phyloP scores from a whole-genome alignment of 2,888 invertebrate species.

The Platycnemis pennipes region DNA sequence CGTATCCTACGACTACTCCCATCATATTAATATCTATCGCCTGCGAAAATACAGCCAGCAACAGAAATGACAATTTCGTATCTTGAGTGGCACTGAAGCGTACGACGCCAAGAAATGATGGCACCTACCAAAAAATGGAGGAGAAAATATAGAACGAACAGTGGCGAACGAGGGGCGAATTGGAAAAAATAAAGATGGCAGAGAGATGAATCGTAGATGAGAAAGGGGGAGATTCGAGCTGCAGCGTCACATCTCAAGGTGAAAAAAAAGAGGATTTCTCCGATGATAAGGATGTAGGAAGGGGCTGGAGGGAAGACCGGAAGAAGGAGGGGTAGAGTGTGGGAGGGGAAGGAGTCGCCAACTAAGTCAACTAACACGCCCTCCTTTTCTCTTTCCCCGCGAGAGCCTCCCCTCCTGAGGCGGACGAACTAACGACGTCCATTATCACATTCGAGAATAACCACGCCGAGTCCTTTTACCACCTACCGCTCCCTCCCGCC shows the following conservation, averaged over 20 bases:
- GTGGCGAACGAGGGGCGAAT: neutral
- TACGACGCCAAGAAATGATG: neutral
- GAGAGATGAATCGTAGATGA: neutral
- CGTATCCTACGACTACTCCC: too few relatives aligned
- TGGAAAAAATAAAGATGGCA: neutral
- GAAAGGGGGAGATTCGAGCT: neutral
- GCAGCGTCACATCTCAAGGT: neutral
- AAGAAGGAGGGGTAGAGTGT: slow-evolving; percentile 35
- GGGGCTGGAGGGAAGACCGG: neutral
- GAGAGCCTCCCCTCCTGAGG: neutral
- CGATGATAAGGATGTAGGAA: neutral
- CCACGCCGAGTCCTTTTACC: slow-evolving; percentile 53
- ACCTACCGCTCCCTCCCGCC: neutral
- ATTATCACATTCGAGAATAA: slow-evolving; percentile 64
- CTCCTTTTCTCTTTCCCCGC: slow-evolving; percentile 10
- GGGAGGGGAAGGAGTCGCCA: slow-evolving; percentile 51
- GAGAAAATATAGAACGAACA: too few relatives aligned
- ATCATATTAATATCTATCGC: too few relatives aligned
- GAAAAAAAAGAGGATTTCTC: neutral
- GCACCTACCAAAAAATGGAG: too few relatives aligned
- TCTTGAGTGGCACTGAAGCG: neutral
- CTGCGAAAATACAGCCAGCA: neutral
- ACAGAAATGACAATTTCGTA: neutral
- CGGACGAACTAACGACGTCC: slow-evolving; percentile 64
- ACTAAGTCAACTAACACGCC: neutral